These are phyloP conservation scores for Ecliptopera silaceata DNA, from an alignment of 2,888 invertebrate genomes.

Conservation along the genomic window DNA sequence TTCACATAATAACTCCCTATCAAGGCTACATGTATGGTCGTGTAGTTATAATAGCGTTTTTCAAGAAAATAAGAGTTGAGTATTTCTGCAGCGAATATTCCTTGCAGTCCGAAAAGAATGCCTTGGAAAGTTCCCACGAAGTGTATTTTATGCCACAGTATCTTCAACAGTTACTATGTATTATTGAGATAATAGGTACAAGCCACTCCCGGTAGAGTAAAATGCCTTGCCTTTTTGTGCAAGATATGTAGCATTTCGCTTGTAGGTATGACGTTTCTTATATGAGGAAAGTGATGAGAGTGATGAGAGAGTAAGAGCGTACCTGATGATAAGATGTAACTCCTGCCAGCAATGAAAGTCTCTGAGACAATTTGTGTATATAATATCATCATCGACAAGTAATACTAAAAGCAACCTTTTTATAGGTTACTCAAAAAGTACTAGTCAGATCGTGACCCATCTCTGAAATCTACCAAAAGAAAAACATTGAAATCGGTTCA, in stretches of 20 bases:
- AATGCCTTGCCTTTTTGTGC: constrained; percentile 47
- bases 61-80: constrained; percentile 35
- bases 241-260: constrained; percentile 38
- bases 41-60: constrained; percentile 52
- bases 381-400: too few species aligned
- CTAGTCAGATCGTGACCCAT: too few species aligned
- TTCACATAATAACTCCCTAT: constrained; percentile 51
- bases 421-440: too few species aligned
- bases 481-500: too few species aligned
- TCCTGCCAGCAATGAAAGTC: too few species aligned
- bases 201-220: constrained; percentile 41
- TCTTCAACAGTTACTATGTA: constrained; percentile 16
- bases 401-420: too few species aligned
- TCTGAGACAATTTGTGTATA: too few species aligned
- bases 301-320: too few species aligned
- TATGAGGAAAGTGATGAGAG: too few species aligned
- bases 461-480: too few species aligned
- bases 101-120: constrained; percentile 47
- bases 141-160: constrained; percentile 51
- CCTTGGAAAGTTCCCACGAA: constrained; percentile 61
- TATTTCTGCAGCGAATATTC: constrained; percentile 30
- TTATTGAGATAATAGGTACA: constrained; percentile 60
- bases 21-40: constrained; percentile 44
- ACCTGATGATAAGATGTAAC: too few species aligned
- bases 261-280: too few species aligned